Evolutionary conservation across 2,797 vertebrate species (phyloP), one percentile per base, ranked within the genome.

Genomic region (Galagoides demidoff): DNA sequence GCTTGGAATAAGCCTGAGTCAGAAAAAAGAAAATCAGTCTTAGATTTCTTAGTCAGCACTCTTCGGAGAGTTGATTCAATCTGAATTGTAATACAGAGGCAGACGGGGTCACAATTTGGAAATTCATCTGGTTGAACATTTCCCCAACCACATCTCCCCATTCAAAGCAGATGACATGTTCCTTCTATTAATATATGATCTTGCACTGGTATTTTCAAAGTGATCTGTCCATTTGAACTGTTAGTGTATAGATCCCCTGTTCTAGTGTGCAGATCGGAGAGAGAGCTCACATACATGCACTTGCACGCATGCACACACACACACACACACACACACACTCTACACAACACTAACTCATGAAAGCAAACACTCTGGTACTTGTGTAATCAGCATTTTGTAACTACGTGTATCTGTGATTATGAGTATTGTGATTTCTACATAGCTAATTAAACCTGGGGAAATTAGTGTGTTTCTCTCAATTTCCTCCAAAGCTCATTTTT

Each of bases 401-500:
- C 95, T 96, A 90, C 68, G 63, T 94, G 34, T 82, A 94, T 96
- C 94, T 82, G 0, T 27, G 82, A 79, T 95, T 84, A 63, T 66
- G 52, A 97, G 45, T 87, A 12, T 78, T 90, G 92, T 97, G 66
- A 89, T 96, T 94, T 97, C 29, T 91, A 88, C 94, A 94, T 27
- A 96, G 52, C 92, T 92, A 88, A 98, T 96, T 97, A 93, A 95
- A 96, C 61, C 83, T 79, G 45, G 70, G 90, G 8, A 95, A 97
- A 77, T 97, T 91, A 96, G 89, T 90, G 85, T 97, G 96, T 95
- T 97, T 93, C 94, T 97, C 86, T 85, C 94, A 92, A 86, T 97
- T 89, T 95, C 93, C 95, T 97, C 96, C 95, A 94, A 95, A 97
- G 86, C 73, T 94, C 12, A 95, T 98, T 97, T 97, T 95, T 96